A percentile compares a stretch with the other conserved stretches of the same genome.
Evolutionary conservation across 2,888 invertebrate species (phyloP).

Genomic region (Crossocerus cetratus): DNA sequence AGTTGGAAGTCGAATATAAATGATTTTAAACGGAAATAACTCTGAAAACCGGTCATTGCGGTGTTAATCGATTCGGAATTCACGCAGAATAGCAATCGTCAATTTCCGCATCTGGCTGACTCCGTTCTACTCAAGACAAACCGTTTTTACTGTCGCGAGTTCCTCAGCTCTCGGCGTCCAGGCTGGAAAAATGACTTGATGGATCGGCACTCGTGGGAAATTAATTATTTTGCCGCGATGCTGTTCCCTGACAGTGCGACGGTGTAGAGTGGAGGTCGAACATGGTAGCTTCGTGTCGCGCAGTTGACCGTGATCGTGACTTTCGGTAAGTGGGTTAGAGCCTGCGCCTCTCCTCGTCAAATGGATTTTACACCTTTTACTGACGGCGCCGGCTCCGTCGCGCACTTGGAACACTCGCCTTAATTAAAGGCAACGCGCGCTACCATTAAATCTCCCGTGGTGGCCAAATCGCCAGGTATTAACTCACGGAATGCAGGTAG

Average conservation of each 20-base stretch:
- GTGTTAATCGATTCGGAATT: too few relatives aligned
- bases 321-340: slow-evolving; percentile 57
- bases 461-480: slow-evolving; percentile 11
- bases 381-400: slow-evolving; percentile 10
- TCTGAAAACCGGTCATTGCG: too few relatives aligned
- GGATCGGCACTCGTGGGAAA: neutral
- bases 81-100: too few relatives aligned
- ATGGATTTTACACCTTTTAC: slow-evolving; percentile 52
- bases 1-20: too few relatives aligned
- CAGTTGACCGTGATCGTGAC: slow-evolving; percentile 62
- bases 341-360: slow-evolving; percentile 45
- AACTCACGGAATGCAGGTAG: neutral
- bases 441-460: slow-evolving; percentile 23
- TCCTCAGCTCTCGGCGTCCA: too few relatives aligned
- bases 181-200: neutral
- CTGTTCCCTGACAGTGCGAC: slow-evolving; percentile 15
- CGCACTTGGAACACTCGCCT: slow-evolving; percentile 17
- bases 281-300: slow-evolving; percentile 31
- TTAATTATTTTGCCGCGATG: slow-evolving; percentile 12
- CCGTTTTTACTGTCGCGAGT: too few relatives aligned
- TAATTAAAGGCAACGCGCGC: slow-evolving; percentile 29
- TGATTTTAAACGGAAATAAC: too few relatives aligned
- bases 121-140: too few relatives aligned
- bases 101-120: too few relatives aligned
- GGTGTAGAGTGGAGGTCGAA: slow-evolving; percentile 32